phyloP scores from a whole-genome alignment of 2,888 invertebrate genomes.

The Bembecia ichneumoniformis region DNA sequence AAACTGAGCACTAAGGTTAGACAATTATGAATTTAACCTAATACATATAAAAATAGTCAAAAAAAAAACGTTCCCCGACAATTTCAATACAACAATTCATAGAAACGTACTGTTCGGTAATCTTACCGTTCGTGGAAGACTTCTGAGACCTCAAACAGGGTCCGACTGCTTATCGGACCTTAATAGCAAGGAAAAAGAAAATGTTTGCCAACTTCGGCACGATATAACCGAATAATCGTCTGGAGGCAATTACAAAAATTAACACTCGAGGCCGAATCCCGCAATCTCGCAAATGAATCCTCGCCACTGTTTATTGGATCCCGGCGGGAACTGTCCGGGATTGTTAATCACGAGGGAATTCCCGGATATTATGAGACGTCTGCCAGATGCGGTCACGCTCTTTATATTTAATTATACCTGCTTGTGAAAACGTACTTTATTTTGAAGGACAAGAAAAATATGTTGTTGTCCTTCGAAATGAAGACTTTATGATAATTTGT shows the following conservation, averaged over 20 bases:
- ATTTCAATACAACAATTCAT: too few relatives aligned
- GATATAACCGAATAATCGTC: conserved; percentile 5
- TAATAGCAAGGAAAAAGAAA: background rate
- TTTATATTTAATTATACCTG: conserved; percentile 1
- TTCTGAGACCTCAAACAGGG: too few relatives aligned
- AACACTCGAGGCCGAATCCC: conserved; percentile 27
- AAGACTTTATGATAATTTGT: too few relatives aligned
- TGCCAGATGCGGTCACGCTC: conserved; percentile 2
- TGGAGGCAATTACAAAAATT: conserved; percentile 51
- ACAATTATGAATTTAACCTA: too few relatives aligned
- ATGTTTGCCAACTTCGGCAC: background rate
- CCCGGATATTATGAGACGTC: conserved; percentile 18
- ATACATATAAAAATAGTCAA: too few relatives aligned
- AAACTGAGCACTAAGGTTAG: too few relatives aligned
- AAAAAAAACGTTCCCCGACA: too few relatives aligned
- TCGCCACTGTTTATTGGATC: conserved; percentile 34
- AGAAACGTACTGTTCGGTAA: too few relatives aligned
- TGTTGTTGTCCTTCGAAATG: too few relatives aligned
- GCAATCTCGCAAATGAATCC: conserved; percentile 48
- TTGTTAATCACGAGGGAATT: conserved; percentile 39
- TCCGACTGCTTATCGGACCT: too few relatives aligned
- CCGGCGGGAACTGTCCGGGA: conserved; percentile 24
- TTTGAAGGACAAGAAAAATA: too few relatives aligned
- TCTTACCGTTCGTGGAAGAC: too few relatives aligned
- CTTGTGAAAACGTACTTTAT: background rate